These are phyloP conservation scores for Masticophis lateralis DNA, from an alignment of 2,797 vertebrate species.

Conservation along the genomic window DNA sequence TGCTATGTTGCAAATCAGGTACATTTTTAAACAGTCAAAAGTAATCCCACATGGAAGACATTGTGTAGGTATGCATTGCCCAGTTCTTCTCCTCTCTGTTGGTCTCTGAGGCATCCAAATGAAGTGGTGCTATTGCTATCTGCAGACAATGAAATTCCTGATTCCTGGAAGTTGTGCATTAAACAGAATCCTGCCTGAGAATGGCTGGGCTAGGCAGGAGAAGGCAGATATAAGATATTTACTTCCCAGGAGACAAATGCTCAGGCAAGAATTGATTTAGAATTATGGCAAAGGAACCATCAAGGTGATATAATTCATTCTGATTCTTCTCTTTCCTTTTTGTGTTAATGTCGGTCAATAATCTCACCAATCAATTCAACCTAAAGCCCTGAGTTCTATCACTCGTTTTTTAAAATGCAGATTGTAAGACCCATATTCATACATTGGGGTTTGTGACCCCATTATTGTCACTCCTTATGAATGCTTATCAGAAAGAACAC, in stretches of 20 bases:
- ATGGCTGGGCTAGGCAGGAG: neutral
- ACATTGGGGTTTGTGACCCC: neutral
- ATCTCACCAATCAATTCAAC: neutral
- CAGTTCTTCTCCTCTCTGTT: neutral
- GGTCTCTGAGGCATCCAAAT: neutral
- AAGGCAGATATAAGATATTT: neutral
- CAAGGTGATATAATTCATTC: neutral
- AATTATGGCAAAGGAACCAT: neutral
- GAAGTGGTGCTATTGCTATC: neutral
- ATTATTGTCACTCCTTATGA: neutral
- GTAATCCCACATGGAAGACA: neutral
- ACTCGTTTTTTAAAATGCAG: neutral
- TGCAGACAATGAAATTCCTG: neutral
- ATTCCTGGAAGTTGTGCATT: neutral
- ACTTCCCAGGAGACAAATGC: neutral
- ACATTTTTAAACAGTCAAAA: neutral
- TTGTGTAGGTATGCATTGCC: neutral
- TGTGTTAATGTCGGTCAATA: neutral
- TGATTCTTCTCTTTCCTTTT: neutral
- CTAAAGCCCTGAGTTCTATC: neutral
- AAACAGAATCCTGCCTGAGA: neutral
- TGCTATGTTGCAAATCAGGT: neutral
- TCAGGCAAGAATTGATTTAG: neutral
- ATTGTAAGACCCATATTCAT: neutral
- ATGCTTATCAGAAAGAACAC: neutral